Conservation (phyloP, 2,797 vertebrate genomes). For the Cynodonichthys magdalenae region DNA sequence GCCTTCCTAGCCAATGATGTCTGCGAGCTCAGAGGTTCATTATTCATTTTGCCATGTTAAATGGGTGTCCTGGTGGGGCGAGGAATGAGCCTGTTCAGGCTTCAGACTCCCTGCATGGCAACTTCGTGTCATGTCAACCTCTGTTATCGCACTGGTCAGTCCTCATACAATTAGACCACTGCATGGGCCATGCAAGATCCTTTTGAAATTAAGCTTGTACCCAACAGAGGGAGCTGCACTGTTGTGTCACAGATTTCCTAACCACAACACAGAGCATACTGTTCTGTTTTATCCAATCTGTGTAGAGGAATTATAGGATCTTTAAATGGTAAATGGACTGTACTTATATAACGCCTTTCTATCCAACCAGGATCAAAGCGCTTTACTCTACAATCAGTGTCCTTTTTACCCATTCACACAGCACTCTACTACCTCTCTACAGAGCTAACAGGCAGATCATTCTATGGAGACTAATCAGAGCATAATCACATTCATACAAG, state of each 20-base stretch:
- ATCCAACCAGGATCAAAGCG: too few relatives aligned
- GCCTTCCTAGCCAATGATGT: slow-evolving; percentile 7
- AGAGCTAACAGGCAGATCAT: too few relatives aligned
- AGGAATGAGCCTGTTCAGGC: slow-evolving; percentile 27
- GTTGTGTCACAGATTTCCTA: slow-evolving; percentile 14
- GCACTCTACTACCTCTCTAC: too few relatives aligned
- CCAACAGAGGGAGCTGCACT: slow-evolving; percentile 13
- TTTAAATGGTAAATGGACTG: background rate
- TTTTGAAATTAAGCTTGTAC: slow-evolving; percentile 41
- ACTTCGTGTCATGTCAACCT: slow-evolving; percentile 45
- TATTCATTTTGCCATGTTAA: slow-evolving; percentile 15
- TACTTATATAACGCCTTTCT: too few relatives aligned
- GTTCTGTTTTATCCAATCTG: slow-evolving; percentile 2
- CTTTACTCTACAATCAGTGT: too few relatives aligned
- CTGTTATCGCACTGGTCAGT: slow-evolving; percentile 55
- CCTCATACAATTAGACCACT: slow-evolving; percentile 51
- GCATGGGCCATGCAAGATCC: slow-evolving; percentile 26
- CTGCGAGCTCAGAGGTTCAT: background rate
- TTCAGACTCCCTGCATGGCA: slow-evolving; percentile 12
- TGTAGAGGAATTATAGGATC: background rate
- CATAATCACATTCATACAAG: too few relatives aligned
- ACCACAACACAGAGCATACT: slow-evolving; percentile 7
- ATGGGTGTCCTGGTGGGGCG: slow-evolving; percentile 5
- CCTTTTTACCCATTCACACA: too few relatives aligned
- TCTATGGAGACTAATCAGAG: too few relatives aligned